These are phyloP conservation scores for Butorides virescens DNA, from an alignment of 2,113 vertebrate genomes.

Conservation along the genomic window DNA sequence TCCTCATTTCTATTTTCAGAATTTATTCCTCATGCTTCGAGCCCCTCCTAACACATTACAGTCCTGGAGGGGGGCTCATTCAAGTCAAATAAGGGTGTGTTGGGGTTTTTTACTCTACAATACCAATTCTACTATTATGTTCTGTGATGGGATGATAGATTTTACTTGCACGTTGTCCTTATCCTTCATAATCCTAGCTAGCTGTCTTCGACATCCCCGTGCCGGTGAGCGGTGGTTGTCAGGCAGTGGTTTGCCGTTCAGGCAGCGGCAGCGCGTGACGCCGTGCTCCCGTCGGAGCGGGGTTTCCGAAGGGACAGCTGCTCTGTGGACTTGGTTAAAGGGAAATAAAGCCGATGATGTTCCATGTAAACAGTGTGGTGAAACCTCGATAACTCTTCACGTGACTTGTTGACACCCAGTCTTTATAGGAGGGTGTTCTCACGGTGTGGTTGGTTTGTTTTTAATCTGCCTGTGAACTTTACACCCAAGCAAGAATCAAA, in stretches of 20 bases:
- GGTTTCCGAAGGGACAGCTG: background rate
- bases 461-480: background rate
- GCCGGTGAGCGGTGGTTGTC: background rate
- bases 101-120: background rate
- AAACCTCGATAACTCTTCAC: rapidly evolving
- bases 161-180: background rate
- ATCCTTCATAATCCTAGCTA: background rate
- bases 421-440: background rate
- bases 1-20: background rate
- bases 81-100: background rate
- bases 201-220: rapidly evolving
- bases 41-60: rapidly evolving
- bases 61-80: rapidly evolving
- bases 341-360: background rate
- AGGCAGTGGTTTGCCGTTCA: background rate
- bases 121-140: background rate
- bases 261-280: rapidly evolving
- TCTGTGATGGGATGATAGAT: background rate
- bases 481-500: background rate
- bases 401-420: background rate
- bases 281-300: rapidly evolving
- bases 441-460: background rate
- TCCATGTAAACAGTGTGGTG: rapidly evolving
- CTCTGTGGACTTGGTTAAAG: background rate
- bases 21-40: background rate